A percentile compares a stretch with the other conserved stretches of the same genome.
Evolutionary conservation across 2,888 invertebrate species (phyloP).

Genomic region (Limnephilus marmoratus): DNA sequence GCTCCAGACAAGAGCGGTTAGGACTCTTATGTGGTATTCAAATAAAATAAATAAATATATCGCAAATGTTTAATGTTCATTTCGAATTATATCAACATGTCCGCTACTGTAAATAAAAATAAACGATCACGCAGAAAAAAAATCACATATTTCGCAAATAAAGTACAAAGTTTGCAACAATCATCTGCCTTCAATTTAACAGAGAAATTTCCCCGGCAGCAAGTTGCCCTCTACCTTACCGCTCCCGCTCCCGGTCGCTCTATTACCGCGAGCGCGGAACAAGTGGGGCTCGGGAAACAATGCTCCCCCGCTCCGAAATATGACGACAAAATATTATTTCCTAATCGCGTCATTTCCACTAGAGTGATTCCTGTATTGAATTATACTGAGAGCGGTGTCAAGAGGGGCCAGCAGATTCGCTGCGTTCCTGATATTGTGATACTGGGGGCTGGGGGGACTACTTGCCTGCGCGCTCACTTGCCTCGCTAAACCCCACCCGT

Average conservation of each 20-base stretch:
- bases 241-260: not conserved
- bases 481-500: not conserved
- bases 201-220: not conserved
- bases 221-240: not conserved
- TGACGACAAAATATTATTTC: constrained; percentile 67
- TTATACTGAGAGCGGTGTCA: constrained; percentile 61
- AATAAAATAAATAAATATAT: too few relatives aligned
- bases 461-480: constrained; percentile 41
- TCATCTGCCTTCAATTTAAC: constrained; percentile 36
- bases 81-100: not conserved
- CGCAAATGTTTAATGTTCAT: not conserved
- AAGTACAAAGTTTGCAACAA: constrained; percentile 27
- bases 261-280: not conserved
- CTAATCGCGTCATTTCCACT: constrained; percentile 66
- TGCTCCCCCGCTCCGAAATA: constrained; percentile 61
- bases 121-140: not conserved
- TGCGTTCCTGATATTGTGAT: constrained; percentile 61
- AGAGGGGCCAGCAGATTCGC: constrained; percentile 65
- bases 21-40: too few relatives aligned
- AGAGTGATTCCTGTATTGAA: constrained; percentile 66
- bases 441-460: constrained; percentile 51
- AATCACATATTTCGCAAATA: constrained; percentile 19
- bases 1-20: too few relatives aligned
- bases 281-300: constrained; percentile 55
- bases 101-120: not conserved